These are phyloP conservation scores for Lates calcarifer DNA, from an alignment of 2,113 vertebrate genomes.

Conservation along the genomic window DNA sequence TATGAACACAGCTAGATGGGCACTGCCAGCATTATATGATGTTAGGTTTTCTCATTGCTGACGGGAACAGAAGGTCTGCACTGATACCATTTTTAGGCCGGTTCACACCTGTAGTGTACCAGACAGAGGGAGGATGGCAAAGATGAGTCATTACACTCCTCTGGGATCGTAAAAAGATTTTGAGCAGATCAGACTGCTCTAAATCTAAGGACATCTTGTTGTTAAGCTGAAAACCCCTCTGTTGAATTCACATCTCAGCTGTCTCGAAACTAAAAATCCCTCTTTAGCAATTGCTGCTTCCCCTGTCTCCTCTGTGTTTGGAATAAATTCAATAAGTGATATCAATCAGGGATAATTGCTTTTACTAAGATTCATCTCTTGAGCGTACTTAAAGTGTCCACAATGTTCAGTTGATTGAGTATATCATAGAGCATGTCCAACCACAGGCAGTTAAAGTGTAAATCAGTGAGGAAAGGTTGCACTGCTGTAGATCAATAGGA, in stretches of 20 bases:
- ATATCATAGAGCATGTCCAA: conserved; percentile 27
- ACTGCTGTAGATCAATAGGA: conserved; percentile 52
- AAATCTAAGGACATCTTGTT: background rate
- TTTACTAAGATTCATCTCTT: background rate
- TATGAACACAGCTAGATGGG: conserved; percentile 2
- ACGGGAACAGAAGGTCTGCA: conserved; percentile 25
- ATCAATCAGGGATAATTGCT: conserved; percentile 29
- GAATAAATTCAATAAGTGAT: conserved; percentile 19
- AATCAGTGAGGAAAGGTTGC: conserved; percentile 40
- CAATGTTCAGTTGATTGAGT: conserved; percentile 18
- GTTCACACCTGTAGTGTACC: conserved; percentile 37
- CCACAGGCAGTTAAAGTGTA: conserved; percentile 24
- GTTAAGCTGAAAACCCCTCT: background rate
- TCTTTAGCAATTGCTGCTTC: background rate
- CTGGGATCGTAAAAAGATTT: conserved; percentile 7
- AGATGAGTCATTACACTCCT: conserved; percentile 33
- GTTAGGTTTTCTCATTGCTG: background rate
- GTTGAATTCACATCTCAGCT: background rate
- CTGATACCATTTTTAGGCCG: conserved; percentile 8
- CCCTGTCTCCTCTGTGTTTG: background rate
- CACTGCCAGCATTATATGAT: conserved; percentile 6
- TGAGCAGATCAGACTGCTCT: background rate
- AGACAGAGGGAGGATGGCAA: background rate
- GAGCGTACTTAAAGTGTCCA: conserved; percentile 1
- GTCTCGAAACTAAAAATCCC: conserved; percentile 1